Percentiles rank a stretch among this genome's conserved stretches.
phyloP scores from a whole-genome alignment of 2,888 invertebrate species.

The Lasioglossum lativentre region DNA sequence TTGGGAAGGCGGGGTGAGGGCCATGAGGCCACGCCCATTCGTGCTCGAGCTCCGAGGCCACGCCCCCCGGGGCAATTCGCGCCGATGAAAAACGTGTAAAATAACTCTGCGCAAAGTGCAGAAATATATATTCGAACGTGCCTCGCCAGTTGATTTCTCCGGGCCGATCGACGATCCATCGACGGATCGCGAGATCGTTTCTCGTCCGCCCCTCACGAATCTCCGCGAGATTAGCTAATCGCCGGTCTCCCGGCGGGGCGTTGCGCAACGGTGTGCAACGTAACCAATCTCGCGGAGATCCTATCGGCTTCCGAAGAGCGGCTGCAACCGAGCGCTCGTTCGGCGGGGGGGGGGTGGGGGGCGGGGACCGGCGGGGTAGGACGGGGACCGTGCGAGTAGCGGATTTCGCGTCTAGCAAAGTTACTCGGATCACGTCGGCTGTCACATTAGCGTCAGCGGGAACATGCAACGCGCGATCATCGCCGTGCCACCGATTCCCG shows the following conservation, averaged over 20 bases:
- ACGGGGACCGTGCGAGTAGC: conserved; percentile 31
- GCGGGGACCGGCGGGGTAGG: not conserved
- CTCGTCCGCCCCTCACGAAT: conserved; percentile 4
- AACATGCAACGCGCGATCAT: conserved; percentile 40
- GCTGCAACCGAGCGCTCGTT: conserved; percentile 20
- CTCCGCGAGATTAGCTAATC: conserved; percentile 38
- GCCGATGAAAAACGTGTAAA: not conserved
- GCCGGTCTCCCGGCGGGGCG: not conserved
- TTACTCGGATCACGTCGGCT: conserved; percentile 30
- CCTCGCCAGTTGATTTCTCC: not conserved
- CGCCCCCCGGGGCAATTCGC: not conserved
- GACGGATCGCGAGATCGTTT: not conserved
- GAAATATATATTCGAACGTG: not conserved
- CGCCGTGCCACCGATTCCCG: not conserved
- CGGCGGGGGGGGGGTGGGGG: not conserved
- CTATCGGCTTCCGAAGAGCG: conserved; percentile 52
- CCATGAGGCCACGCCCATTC: not conserved
- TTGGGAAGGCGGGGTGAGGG: not conserved
- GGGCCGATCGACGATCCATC: not conserved
- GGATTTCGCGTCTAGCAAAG: conserved; percentile 37
- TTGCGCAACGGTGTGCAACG: conserved; percentile 52
- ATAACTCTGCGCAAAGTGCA: not conserved
- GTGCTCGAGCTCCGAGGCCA: not conserved
- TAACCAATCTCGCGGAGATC: conserved; percentile 46
- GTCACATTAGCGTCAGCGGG: conserved; percentile 56